Percentiles rank a stretch among this genome's conserved stretches.
These are phyloP conservation scores for Rynchops niger DNA, from an alignment of 2,113 vertebrate genomes.

Conservation along the genomic window DNA sequence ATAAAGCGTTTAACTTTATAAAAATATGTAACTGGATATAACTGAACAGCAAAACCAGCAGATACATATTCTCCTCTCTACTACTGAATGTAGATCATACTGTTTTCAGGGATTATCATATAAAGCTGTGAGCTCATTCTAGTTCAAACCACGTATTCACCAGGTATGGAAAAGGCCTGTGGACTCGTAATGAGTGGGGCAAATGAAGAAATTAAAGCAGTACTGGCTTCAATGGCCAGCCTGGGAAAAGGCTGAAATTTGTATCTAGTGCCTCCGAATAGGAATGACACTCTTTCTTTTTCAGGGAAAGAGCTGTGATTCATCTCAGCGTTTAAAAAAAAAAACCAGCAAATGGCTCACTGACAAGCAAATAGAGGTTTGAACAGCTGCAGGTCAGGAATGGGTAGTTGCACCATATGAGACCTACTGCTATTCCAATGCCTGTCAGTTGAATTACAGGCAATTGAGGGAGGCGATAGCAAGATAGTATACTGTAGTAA, in stretches of 20 bases:
- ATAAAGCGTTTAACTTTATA: background rate
- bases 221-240: background rate
- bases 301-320: conserved; percentile 44
- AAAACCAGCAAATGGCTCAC: background rate
- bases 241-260: conserved; percentile 28
- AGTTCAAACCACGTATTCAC: background rate
- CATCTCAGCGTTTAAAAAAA: background rate
- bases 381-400: background rate
- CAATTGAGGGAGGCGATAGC: background rate
- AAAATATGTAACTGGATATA: background rate
- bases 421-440: background rate
- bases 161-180: background rate
- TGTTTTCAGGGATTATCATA: background rate
- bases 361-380: conserved; percentile 6
- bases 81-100: background rate
- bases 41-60: fast-evolving
- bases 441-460: background rate
- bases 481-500: background rate
- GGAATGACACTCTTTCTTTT: conserved; percentile 10
- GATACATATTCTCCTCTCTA: background rate
- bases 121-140: background rate
- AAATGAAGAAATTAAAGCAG: background rate
- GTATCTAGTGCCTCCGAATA: conserved; percentile 18
- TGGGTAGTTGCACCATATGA: background rate
- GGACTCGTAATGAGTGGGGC: background rate